Percentiles rank a stretch among this genome's conserved stretches.
Evolutionary conservation across 2,113 vertebrate genomes (phyloP).

Genomic region (Chelonoidis abingdonii): DNA sequence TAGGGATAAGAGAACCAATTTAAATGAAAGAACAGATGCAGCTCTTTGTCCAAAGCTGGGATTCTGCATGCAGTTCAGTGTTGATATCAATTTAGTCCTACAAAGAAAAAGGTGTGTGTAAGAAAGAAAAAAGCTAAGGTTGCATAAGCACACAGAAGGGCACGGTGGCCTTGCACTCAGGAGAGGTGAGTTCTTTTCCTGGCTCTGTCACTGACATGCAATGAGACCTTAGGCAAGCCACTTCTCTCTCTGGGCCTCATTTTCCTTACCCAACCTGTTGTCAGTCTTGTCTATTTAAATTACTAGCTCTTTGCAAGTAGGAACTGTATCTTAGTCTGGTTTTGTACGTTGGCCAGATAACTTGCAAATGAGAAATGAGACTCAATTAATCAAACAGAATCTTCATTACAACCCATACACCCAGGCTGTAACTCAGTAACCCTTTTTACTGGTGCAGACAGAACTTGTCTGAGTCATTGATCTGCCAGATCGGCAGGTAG

Average conservation of each 20-base stretch:
- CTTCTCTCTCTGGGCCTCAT: not conserved
- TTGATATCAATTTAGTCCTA: not conserved
- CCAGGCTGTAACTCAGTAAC: not conserved
- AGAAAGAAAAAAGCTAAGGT: not conserved
- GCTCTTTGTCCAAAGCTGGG: not conserved
- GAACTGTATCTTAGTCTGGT: not conserved
- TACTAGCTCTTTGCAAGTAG: not conserved
- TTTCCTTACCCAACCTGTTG: not conserved
- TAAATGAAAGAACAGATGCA: not conserved
- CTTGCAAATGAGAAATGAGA: not conserved
- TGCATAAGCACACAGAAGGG: not conserved
- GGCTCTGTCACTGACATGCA: not conserved
- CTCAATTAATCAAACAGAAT: not conserved
- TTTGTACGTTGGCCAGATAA: not conserved
- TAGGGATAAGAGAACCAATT: not conserved
- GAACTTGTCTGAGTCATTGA: not conserved
- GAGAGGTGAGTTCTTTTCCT: not conserved
- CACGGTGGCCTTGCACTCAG: not conserved
- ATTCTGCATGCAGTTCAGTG: not conserved
- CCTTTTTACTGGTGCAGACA: not conserved
- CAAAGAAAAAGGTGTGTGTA: no score
- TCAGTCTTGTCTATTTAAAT: not conserved
- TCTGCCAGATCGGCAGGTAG: no score
- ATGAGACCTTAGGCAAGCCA: not conserved
- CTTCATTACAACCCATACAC: not conserved